Conservation (phyloP, 2,797 vertebrate species). For the Phrynocephalus vlangalii region DNA sequence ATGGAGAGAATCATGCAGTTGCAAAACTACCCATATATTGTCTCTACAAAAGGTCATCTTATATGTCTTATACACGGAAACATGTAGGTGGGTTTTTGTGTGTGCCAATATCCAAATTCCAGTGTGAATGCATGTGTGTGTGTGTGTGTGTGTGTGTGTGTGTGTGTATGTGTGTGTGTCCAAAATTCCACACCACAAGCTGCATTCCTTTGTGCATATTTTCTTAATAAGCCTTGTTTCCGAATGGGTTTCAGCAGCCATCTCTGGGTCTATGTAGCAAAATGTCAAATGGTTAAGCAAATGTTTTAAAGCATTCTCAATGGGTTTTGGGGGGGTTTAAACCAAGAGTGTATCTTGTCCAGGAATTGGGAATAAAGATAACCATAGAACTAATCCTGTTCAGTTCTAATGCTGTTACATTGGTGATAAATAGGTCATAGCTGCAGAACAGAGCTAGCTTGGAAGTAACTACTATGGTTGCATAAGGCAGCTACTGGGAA, state of each 20-base stretch:
- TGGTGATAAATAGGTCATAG: background rate
- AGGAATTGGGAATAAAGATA: background rate
- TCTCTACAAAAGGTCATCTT: no score
- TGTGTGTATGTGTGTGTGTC: background rate
- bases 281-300: background rate
- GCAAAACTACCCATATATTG: no score
- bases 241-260: background rate
- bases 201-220: background rate
- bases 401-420: background rate
- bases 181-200: conserved; percentile 39
- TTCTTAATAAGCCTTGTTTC: rapidly evolving
- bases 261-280: background rate
- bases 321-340: background rate
- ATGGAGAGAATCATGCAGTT: no score
- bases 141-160: background rate
- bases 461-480: background rate
- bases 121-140: no score
- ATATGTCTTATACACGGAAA: no score
- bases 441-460: background rate
- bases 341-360: background rate
- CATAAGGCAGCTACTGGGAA: no score
- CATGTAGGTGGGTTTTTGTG: no score
- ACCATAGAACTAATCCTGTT: background rate
- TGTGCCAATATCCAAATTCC: conserved; percentile 59
- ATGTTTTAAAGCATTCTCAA: background rate